Percentiles rank a stretch among this genome's conserved stretches.
These are phyloP conservation scores for Laticauda laticaudata DNA, from an alignment of 2,113 vertebrate genomes.

Conservation along the genomic window DNA sequence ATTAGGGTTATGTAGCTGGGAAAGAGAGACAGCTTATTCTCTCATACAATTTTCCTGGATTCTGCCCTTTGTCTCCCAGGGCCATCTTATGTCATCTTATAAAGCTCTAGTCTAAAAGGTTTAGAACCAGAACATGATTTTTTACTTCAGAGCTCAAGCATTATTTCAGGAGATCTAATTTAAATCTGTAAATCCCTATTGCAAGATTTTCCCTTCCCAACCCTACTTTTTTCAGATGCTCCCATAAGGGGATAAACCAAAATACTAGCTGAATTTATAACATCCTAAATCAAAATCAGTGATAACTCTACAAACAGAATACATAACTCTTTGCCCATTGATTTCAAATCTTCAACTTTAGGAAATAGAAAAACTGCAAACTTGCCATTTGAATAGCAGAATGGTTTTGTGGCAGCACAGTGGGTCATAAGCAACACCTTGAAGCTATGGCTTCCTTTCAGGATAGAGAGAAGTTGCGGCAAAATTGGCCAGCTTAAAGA, in stretches of 20 bases:
- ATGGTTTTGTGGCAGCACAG: neutral
- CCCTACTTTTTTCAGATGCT: neutral
- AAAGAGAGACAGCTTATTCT: neutral
- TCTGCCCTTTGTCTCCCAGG: neutral
- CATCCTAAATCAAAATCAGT: neutral
- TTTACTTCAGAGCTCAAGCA: neutral
- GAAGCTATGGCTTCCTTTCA: neutral
- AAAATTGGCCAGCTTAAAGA: neutral
- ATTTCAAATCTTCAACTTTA: neutral
- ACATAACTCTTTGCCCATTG: neutral
- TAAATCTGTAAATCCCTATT: neutral
- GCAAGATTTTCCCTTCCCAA: neutral
- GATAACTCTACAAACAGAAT: neutral
- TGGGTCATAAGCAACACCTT: neutral
- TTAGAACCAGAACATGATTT: neutral
- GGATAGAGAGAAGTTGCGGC: neutral
- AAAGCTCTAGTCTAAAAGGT: neutral
- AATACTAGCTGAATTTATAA: neutral
- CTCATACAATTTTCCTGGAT: neutral
- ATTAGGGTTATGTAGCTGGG: neutral
- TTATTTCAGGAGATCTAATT: neutral
- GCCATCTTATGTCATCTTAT: neutral
- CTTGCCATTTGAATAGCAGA: neutral
- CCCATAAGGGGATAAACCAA: neutral
- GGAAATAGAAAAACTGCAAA: neutral